Conservation (phyloP, 2,888 invertebrate genomes). For the Lycia hirtaria region DNA sequence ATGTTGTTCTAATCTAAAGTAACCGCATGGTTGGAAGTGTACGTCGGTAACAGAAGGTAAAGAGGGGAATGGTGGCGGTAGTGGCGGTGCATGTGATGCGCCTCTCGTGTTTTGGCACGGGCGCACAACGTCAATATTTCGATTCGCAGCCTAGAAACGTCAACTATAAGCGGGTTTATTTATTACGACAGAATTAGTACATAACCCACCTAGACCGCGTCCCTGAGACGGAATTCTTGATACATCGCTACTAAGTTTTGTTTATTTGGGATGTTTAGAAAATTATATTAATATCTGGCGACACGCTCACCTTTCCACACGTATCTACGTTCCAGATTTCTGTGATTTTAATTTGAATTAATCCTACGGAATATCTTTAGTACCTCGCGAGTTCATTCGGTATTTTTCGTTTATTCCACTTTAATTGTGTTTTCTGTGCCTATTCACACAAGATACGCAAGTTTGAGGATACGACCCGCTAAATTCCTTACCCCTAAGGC, state of each 20-base stretch:
- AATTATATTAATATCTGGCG: slow-evolving; percentile 35
- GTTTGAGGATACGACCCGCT: slow-evolving; percentile 1
- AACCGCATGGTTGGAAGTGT: neutral
- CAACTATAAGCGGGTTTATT: slow-evolving; percentile 73
- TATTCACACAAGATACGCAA: slow-evolving; percentile 3
- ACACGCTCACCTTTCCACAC: slow-evolving; percentile 35
- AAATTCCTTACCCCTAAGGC: slow-evolving; percentile 10
- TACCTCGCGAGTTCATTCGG: neutral
- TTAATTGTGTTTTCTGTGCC: slow-evolving; percentile 1
- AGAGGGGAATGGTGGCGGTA: neutral
- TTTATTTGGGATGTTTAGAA: slow-evolving; percentile 43
- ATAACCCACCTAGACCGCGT: slow-evolving; percentile 60
- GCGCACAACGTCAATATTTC: slow-evolving; percentile 75
- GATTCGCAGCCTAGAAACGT: slow-evolving; percentile 79
- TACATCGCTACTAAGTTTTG: slow-evolving; percentile 49
- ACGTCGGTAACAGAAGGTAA: neutral
- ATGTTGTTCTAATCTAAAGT: neutral
- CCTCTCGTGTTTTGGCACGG: slow-evolving; percentile 72
- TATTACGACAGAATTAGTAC: slow-evolving; percentile 77
- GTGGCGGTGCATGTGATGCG: slow-evolving; percentile 41
- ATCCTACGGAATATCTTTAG: neutral
- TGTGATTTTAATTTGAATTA: slow-evolving; percentile 10
- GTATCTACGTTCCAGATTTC: slow-evolving; percentile 14
- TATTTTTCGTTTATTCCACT: neutral
- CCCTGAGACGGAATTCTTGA: slow-evolving; percentile 63